These are phyloP conservation scores for Apamea epomidion DNA, from an alignment of 2,888 invertebrate species.

Conservation along the genomic window DNA sequence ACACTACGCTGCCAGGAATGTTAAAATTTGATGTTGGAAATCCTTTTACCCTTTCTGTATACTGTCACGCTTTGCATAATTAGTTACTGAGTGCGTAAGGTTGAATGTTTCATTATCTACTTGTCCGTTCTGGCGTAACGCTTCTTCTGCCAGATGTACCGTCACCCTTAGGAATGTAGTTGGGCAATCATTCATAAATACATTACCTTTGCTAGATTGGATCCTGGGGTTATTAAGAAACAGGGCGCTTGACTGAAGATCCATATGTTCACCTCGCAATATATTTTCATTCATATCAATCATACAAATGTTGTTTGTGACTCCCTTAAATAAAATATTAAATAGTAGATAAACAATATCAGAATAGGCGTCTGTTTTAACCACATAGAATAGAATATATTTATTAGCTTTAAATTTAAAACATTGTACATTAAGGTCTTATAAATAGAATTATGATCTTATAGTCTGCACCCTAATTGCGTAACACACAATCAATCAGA, in stretches of 20 bases:
- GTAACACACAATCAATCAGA: too few species aligned
- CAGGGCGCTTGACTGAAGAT: conserved; percentile 93
- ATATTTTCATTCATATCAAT: conserved; percentile 94
- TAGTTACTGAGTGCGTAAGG: not conserved
- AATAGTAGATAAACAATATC: not conserved
- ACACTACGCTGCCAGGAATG: not conserved
- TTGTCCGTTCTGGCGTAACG: not conserved
- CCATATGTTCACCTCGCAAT: conserved; percentile 95
- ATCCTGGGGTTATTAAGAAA: conserved; percentile 94
- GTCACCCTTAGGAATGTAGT: not conserved
- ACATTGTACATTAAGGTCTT: too few species aligned
- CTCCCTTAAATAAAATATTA: conserved; percentile 54
- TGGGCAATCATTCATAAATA: not conserved
- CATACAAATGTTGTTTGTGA: conserved; percentile 92
- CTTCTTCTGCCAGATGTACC: not conserved
- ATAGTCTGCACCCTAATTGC: too few species aligned
- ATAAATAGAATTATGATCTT: too few species aligned
- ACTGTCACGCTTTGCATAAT: not conserved
- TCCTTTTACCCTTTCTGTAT: not conserved
- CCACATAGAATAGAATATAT: too few species aligned
- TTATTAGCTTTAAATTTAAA: too few species aligned
- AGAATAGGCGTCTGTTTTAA: too few species aligned
- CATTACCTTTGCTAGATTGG: conserved; percentile 84
- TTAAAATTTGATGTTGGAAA: not conserved
- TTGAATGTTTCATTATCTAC: not conserved